phyloP scores from a whole-genome alignment of 2,113 vertebrate genomes.

The Megatriorchis doriae region DNA sequence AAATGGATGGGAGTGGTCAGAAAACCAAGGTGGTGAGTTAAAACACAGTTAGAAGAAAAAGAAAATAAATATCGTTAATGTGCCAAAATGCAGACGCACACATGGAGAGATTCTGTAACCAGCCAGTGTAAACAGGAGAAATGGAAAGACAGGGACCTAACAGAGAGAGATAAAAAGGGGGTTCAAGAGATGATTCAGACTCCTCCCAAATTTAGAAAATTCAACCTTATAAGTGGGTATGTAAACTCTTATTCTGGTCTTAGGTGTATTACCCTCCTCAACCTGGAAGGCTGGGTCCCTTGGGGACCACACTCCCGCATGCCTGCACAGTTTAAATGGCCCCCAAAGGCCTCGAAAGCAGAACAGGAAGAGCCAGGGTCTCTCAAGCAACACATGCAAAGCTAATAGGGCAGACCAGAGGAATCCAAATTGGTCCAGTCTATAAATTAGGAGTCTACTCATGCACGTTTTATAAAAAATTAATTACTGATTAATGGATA shows the following conservation, averaged over 20 bases:
- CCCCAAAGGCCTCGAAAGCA: neutral
- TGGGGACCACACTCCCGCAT: neutral
- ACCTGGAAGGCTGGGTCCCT: neutral
- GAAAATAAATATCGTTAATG: neutral
- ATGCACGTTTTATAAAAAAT: neutral
- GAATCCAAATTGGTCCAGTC: neutral
- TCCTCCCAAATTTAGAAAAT: neutral
- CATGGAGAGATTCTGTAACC: neutral
- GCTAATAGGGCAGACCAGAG: neutral
- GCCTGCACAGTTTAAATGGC: neutral
- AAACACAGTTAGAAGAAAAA: neutral
- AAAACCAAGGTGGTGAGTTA: neutral
- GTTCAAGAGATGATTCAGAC: neutral
- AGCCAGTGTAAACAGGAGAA: neutral
- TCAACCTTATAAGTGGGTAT: neutral
- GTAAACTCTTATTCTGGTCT: neutral
- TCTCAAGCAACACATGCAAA: neutral
- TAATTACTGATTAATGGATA: neutral
- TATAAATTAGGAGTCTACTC: neutral
- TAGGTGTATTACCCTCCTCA: neutral
- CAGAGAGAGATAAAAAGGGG: neutral
- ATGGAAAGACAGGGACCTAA: neutral
- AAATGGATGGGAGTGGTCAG: fast-evolving
- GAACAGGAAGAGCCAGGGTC: neutral
- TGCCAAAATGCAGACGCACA: neutral